Base-by-base conservation (phyloP, 2,113 vertebrate species). In the Bucco capensis region DNA sequence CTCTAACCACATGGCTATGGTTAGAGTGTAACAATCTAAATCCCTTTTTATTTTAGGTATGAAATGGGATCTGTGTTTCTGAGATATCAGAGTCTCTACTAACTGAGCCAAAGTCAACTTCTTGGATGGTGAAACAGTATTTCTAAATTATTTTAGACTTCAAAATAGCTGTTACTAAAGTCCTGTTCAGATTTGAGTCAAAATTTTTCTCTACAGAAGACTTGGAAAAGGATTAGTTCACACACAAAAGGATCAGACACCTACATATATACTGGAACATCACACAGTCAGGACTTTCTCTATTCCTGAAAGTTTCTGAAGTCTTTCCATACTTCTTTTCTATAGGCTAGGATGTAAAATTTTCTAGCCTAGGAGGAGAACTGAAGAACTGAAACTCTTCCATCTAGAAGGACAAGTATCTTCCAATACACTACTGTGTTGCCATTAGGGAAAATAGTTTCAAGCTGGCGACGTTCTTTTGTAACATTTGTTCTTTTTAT, bases 31-130 rank as follows among this genome's bases (percentile, higher is more conserved):
- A 87, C 38, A 84, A 93, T 58, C 66, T 66, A 91, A 94, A 89
- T 65, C 35, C 57, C 44, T 80, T 94, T 89, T 95, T 85, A 85
- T 56, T 87, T 93, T 86, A 94, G 71, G 66, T 65, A 92, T 61
- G 47, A 92, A 92, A 91, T 74, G 66, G 58, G 75, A 96, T 87
- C 16, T 16, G 3, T 62, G 76, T 54, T 77, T 79, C 90, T 66
- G 51, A 88, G 75, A 72, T 83, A 61, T 71, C 18, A 28, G 25
- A 24, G 42, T 78, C 77, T 87, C 83, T 83, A 53, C 61, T 84
- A 53, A 40, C 73, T 75, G 95, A 38, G 40, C 38, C 78, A 89
- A 38, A 94, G 44, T 31, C 62, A 83, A 28, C 72, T 83, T 49
- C 42, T 76, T 80, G 49, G 35, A 79, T 60, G 13, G 44, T 10